A percentile compares a stretch with the other conserved stretches of the same genome.
Conservation (phyloP, 1,140 invertebrate species). For the Agraylea sexmaculata region DNA sequence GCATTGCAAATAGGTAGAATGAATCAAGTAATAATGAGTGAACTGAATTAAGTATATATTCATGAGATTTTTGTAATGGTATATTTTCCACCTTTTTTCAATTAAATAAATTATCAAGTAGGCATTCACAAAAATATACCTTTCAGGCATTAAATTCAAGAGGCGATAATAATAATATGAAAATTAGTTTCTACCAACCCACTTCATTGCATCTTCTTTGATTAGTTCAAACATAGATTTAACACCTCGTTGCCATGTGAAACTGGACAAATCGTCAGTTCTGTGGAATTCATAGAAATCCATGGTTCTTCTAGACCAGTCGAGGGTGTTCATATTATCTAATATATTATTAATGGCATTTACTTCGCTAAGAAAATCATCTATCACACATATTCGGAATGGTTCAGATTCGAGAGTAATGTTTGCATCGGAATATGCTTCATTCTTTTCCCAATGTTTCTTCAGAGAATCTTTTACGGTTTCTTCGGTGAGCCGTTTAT, state of each 20-base stretch:
- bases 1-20: no score
- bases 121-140: no score
- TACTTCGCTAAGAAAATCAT: slow-evolving; percentile 43
- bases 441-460: slow-evolving; percentile 13
- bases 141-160: no score
- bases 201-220: slow-evolving; percentile 43
- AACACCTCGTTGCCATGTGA: slow-evolving; percentile 42
- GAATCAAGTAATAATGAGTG: no score
- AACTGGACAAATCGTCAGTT: slow-evolving; percentile 47
- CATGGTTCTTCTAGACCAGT: slow-evolving; percentile 50
- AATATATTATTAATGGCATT: slow-evolving; percentile 45
- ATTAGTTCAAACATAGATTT: slow-evolving; percentile 42
- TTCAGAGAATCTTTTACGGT: slow-evolving; percentile 10
- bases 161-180: not conserved
- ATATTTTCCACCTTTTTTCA: no score
- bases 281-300: slow-evolving; percentile 63
- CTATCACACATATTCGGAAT: slow-evolving; percentile 44
- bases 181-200: slow-evolving; percentile 30
- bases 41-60: no score
- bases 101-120: no score
- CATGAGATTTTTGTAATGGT: no score
- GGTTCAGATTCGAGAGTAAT: slow-evolving; percentile 27
- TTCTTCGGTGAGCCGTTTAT: slow-evolving; percentile 12
- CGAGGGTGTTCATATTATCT: slow-evolving; percentile 49
- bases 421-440: slow-evolving; percentile 6